Evolutionary conservation across 2,888 invertebrate genomes (phyloP).

Genomic region (Laspeyria flexula): DNA sequence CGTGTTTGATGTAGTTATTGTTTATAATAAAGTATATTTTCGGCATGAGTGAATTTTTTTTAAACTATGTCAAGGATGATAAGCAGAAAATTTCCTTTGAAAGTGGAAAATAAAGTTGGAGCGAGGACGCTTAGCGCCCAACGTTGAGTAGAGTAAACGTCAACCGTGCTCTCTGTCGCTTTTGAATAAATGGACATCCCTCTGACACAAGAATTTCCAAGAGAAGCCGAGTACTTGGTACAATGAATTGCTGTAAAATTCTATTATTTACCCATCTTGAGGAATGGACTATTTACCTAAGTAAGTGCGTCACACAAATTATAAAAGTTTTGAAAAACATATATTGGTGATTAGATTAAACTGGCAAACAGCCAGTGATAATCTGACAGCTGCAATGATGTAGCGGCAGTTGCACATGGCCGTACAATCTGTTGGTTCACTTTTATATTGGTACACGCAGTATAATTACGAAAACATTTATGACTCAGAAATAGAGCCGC

Average conservation of each 20-base stretch:
- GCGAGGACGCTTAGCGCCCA: conserved; percentile 12
- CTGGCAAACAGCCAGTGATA: conserved; percentile 65
- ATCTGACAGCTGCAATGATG: conserved; percentile 47
- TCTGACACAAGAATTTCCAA: conserved; percentile 37
- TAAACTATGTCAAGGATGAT: conserved; percentile 69
- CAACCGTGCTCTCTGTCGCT: conserved; percentile 14
- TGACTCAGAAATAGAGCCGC: conserved; percentile 45
- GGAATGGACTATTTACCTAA: too few relatives aligned
- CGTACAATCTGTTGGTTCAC: conserved; percentile 54
- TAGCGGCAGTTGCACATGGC: conserved; percentile 68
- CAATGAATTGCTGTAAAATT: conserved; percentile 12
- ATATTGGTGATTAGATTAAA: conserved; percentile 31
- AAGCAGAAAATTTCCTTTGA: conserved; percentile 69
- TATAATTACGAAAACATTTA: conserved; percentile 56
- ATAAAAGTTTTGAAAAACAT: conserved; percentile 18
- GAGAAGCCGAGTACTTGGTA: conserved; percentile 12
- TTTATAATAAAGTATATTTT: conserved; percentile 6
- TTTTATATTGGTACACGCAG: conserved; percentile 47
- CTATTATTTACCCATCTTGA: conserved; percentile 6
- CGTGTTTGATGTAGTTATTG: neutral
- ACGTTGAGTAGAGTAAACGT: conserved; percentile 21
- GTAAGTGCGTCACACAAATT: too few relatives aligned
- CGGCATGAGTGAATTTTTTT: conserved; percentile 35
- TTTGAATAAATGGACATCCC: conserved; percentile 47
- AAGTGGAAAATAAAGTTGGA: conserved; percentile 48